Evolutionary conservation across 2,797 vertebrate genomes (phyloP).

Genomic region (Pseudochirops cupreus): DNA sequence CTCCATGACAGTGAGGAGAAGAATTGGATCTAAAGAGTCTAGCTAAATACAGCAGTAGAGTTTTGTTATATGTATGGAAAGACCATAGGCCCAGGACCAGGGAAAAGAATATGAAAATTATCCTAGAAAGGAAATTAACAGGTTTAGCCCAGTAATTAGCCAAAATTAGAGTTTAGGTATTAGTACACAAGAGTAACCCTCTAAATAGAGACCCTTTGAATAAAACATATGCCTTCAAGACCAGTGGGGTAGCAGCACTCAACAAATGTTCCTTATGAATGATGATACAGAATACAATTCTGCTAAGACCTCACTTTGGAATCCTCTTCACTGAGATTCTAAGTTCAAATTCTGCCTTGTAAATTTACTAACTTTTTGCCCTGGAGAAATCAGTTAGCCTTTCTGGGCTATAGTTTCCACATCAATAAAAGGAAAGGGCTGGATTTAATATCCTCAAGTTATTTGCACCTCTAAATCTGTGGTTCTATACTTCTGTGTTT

Average conservation of each 20-base stretch:
- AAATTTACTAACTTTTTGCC: background rate
- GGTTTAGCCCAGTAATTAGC: background rate
- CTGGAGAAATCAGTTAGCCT: background rate
- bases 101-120: background rate
- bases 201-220: background rate
- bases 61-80: background rate
- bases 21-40: background rate
- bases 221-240: background rate
- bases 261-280: background rate
- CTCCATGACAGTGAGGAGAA: background rate
- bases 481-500: background rate
- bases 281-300: background rate
- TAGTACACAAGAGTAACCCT: background rate
- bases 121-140: background rate
- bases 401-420: too few relatives aligned
- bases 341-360: background rate
- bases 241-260: background rate
- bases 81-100: background rate
- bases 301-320: conserved; percentile 35
- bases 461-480: background rate
- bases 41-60: background rate
- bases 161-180: background rate
- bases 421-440: too few relatives aligned
- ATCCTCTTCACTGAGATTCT: conserved; percentile 23
- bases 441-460: background rate